Conservation (phyloP, 2,113 vertebrate genomes). For the Sebastes fasciatus region DNA sequence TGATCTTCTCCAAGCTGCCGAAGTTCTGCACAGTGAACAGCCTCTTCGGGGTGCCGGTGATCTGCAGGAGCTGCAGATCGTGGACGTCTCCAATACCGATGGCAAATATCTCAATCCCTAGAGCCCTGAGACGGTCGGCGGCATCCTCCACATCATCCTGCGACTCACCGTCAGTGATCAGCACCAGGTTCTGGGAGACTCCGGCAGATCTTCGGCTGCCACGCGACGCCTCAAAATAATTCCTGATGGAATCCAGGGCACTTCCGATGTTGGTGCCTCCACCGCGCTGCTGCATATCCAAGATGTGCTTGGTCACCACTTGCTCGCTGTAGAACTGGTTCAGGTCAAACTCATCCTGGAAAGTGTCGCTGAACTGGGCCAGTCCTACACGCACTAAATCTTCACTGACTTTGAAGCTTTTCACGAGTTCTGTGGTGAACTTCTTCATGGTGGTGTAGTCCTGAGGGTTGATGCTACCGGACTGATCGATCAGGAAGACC, state of each 20-base stretch:
- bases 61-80: constrained; percentile 75
- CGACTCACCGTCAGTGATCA: constrained; percentile 85
- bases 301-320: constrained; percentile 66
- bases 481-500: constrained; percentile 86
- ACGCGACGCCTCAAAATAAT: constrained; percentile 71
- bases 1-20: constrained; percentile 64
- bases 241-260: constrained; percentile 68
- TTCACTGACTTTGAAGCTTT: constrained; percentile 75
- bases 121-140: constrained; percentile 57
- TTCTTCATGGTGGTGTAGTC: constrained; percentile 81
- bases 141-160: constrained; percentile 67
- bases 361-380: constrained; percentile 81
- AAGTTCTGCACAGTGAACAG: constrained; percentile 78
- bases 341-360: constrained; percentile 82
- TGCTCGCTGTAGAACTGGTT: constrained; percentile 59
- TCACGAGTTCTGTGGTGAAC: constrained; percentile 77
- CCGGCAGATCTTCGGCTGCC: constrained; percentile 71
- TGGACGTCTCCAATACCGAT: constrained; percentile 78
- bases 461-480: constrained; percentile 63
- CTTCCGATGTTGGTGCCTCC: constrained; percentile 71
- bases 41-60: constrained; percentile 61
- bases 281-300: constrained; percentile 48
- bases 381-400: constrained; percentile 78
- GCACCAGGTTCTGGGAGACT: constrained; percentile 83
- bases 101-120: constrained; percentile 77